Evolutionary conservation across 2,113 vertebrate genomes (phyloP), one percentile per base, ranked within the genome.

Genomic region (Anser cygnoides): DNA sequence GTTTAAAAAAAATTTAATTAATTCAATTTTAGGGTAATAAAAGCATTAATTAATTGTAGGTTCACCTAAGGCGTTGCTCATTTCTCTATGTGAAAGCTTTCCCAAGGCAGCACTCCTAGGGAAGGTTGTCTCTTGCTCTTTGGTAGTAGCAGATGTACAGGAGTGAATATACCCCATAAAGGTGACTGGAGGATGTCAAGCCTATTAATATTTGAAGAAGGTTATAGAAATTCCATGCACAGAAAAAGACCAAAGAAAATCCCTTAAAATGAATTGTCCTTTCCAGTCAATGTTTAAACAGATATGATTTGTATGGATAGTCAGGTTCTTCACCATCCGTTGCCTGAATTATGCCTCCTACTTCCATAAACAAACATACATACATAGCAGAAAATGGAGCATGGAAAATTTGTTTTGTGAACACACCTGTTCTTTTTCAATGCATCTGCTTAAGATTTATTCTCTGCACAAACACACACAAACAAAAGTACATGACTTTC

Each of bases 371-470:
- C 76, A 89, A 76, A 90, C 26, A 91, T 75, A 35, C 11, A 68
- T 25, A 49, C 5, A 11, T n/a, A 84, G 68, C 35, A 58, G 66
- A 96, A 94, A 95, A 87, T 76, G 37, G 89, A 93, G 89, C 95
- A 92, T 78, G 44, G 52, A 89, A 95, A 96, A 94, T 96, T 63
- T 74, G 55, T 80, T 92, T 31, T 59, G 50, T 71, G 71, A 87
- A 70, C 71, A 80, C 74, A 94, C 96, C 96, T 96, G 95, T 82
- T 93, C 65, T 94, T 74, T 75, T 84, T 84, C 81, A 89, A 35
- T 74, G 63, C 93, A 43, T 91, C 54, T 95, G 81, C 58, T 95
- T 93, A 93, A 93, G 66, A 82, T 39, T 67, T 95, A 83, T 95
- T 91, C 84, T 84, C 73, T 93, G 17, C 74, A 75, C 50, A 76